Conservation (phyloP, 2,113 vertebrate genomes). For the Alligator sinensis region DNA sequence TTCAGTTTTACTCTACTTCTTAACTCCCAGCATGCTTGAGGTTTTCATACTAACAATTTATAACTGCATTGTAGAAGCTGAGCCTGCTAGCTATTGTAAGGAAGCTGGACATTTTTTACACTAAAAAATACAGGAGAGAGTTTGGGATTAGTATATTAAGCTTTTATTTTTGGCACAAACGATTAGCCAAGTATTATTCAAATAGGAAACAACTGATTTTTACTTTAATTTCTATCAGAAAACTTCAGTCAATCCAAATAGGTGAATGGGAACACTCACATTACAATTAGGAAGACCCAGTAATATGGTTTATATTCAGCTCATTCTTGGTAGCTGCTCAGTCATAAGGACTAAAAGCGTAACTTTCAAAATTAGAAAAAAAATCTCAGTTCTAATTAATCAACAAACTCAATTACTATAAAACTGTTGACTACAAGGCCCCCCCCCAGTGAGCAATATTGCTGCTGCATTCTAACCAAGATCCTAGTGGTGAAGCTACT, state of each 20-base stretch:
- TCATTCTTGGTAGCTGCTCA: background rate
- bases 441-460: background rate
- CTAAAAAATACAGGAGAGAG: background rate
- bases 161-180: background rate
- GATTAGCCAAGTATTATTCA: background rate
- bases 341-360: background rate
- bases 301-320: background rate
- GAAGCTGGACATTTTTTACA: background rate
- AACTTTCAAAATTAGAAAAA: background rate
- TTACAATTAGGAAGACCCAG: background rate
- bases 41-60: background rate
- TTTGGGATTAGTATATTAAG: background rate
- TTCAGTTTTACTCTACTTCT: background rate
- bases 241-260: background rate
- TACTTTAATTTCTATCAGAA: background rate
- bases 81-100: background rate
- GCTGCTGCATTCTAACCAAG: background rate
- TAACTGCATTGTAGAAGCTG: background rate
- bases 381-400: background rate
- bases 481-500: background rate
- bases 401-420: background rate
- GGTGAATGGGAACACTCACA: too few species aligned
- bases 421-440: background rate
- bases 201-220: background rate
- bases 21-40: background rate